A percentile compares a stretch with the other conserved stretches of the same genome.
Evolutionary conservation across 35 echinoderm and acorn worm genomes (phyloP).

Genomic region (Heliocidaris erythrogramma): DNA sequence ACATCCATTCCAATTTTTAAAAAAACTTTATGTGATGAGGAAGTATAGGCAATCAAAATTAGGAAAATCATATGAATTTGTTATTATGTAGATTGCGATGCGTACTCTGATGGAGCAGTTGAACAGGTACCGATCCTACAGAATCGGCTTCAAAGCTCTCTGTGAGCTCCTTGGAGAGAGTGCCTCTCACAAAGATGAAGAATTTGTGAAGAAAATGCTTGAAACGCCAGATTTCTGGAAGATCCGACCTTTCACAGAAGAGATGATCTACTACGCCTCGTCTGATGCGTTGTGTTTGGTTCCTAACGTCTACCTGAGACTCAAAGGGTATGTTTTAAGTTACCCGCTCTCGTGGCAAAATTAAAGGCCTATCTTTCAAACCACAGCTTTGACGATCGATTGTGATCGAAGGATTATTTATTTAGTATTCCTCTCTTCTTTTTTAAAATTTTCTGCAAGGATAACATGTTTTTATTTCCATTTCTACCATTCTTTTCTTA

Average conservation of each 20-base stretch:
- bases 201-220: conserved; percentile 26
- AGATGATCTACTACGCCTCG: conserved; percentile 48
- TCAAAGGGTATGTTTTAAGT: conserved; percentile 19
- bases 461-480: no score
- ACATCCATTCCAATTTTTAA: no score
- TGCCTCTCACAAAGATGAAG: background rate
- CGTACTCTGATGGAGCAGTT: background rate
- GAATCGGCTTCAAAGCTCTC: conserved; percentile 10
- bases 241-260: conserved; percentile 1
- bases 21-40: background rate
- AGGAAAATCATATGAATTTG: background rate
- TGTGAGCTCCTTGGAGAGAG: conserved; percentile 32
- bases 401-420: no score
- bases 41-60: background rate
- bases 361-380: no score
- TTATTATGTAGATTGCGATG: background rate
- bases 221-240: conserved; percentile 37
- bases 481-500: no score
- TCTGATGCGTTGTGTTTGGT: conserved; percentile 17
- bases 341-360: background rate
- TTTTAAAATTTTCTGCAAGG: no score
- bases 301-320: conserved; percentile 4
- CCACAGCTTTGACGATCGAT: no score
- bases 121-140: background rate
- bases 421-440: no score